Evolutionary conservation across 2,888 invertebrate genomes (phyloP).

Genomic region (Cataglyphis altisquamis): DNA sequence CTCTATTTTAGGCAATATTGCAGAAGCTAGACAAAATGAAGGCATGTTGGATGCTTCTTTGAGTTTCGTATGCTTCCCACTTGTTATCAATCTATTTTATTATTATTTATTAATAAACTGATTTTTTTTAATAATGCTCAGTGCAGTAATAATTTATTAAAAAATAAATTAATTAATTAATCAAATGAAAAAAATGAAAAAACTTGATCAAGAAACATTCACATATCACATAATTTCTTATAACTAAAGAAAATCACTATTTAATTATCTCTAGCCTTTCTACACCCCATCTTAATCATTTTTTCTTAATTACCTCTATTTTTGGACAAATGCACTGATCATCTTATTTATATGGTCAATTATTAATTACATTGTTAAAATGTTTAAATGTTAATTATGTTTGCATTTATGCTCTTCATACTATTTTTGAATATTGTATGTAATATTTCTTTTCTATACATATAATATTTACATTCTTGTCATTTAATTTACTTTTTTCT

Average conservation of each 20-base stretch:
- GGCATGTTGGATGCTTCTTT: constrained; percentile 87
- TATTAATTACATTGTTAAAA: neutral
- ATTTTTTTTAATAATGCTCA: neutral
- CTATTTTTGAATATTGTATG: neutral
- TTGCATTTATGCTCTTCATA: neutral
- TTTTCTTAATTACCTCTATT: neutral
- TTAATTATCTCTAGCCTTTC: neutral
- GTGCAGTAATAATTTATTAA: constrained; percentile 7
- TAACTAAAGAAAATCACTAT: neutral
- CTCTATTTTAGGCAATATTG: constrained; percentile 88
- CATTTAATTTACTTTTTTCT: neutral
- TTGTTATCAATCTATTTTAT: constrained; percentile 58
- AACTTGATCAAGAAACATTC: neutral
- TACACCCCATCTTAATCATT: too few relatives aligned
- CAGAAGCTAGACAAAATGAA: constrained; percentile 88
- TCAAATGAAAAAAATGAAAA: constrained; percentile 7
- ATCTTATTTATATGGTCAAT: neutral
- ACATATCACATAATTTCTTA: neutral
- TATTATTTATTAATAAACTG: constrained; percentile 70
- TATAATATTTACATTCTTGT: neutral
- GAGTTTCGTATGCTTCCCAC: constrained; percentile 77
- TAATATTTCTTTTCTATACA: neutral
- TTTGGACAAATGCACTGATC: neutral
- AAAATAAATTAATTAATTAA: neutral
- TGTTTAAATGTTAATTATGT: constrained; percentile 4